Evolutionary conservation across 2,797 vertebrate genomes (phyloP), one percentile per base, ranked within the genome.

Genomic region (Darevskia mixta): DNA sequence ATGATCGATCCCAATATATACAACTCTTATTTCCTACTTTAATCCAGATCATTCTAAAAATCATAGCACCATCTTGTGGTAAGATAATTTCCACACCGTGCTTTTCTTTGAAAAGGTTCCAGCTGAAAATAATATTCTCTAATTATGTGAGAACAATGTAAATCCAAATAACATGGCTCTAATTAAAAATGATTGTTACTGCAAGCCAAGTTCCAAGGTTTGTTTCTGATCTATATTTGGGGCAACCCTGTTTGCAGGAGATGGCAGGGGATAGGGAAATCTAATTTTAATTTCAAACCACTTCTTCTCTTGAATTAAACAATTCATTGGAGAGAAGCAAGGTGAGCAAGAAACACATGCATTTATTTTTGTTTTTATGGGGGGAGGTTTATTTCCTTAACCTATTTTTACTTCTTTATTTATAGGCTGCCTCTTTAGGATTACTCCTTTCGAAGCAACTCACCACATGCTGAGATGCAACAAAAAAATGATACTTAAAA

Each of bases 11-110:
- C 72, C 78, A 87, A 91, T 89, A 93, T 91, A 92, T 84, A 32
- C 88, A 79, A 55, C 77, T 41, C 4, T 4, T 82, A 0, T 64
- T 67, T 78, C 67, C 2, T 61, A 66, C 55, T 84, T 85, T 29
- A 32, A 82, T 35, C 27, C 3, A 23, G 20, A 2, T 1, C 1
- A 7, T 75, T 23, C 71, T 45, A 77, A 82, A 35, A 7, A 80
- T 18, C 80, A 5, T 1, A 82, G 92, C 90, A 95, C 96, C 96
- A 93, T 89, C 96, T 73, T 90, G 95, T 91, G 95, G 95, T 75
- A 27, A 32, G 43, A 64, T 0, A 0, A 0, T 8, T 72, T 45
- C 77, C 80, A 38, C 25, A 55, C 1, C 1, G 0, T 38, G 4
- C 32, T 38, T 13, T 0, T 2, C 43, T 9, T 6, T 17, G 13